Evolutionary conservation across 2,113 vertebrate genomes (phyloP).

Genomic region (Turdus rufiventris): DNA sequence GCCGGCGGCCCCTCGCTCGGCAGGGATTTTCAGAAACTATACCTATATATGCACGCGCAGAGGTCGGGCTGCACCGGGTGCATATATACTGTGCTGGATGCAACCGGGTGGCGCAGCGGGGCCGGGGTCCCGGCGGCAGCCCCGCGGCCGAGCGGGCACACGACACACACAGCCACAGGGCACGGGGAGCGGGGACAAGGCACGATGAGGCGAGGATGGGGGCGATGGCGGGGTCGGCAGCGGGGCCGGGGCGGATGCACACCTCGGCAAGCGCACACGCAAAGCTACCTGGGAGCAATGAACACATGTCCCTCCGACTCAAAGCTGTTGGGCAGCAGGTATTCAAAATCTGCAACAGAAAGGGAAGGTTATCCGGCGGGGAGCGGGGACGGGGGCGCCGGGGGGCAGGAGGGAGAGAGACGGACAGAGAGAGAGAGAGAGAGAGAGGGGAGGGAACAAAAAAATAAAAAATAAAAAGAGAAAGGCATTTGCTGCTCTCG

Average conservation of each 20-base stretch:
- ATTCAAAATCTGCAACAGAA: slow-evolving; percentile 99
- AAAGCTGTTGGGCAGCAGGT: slow-evolving; percentile 99
- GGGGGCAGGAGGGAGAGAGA: slow-evolving; percentile 71
- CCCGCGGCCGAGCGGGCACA: slow-evolving; percentile 42
- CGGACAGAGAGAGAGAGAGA: slow-evolving; percentile 64
- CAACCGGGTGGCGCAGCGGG: neutral
- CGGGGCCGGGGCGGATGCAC: slow-evolving; percentile 55
- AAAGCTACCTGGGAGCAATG: slow-evolving; percentile 99
- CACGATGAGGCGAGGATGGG: slow-evolving; percentile 43
- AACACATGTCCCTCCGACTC: slow-evolving; percentile 99
- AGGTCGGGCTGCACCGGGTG: slow-evolving; percentile 3
- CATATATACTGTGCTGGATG: slow-evolving; percentile 57
- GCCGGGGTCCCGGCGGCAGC: neutral
- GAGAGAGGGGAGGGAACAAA: slow-evolving; percentile 38
- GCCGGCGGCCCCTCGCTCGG: neutral
- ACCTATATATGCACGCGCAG: slow-evolving; percentile 68
- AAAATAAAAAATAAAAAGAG: neutral
- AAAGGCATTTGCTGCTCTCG: slow-evolving; percentile 49
- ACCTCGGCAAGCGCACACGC: slow-evolving; percentile 81
- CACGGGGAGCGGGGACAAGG: neutral
- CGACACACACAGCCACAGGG: slow-evolving; percentile 63
- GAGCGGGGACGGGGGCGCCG: slow-evolving; percentile 1
- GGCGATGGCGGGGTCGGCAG: slow-evolving; percentile 8
- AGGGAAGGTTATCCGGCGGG: slow-evolving; percentile 90
- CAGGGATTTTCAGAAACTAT: slow-evolving; percentile 68